Evolutionary conservation across 2,797 vertebrate genomes (phyloP), one percentile per base, ranked within the genome.

Genomic region (Epinephelus awoara): DNA sequence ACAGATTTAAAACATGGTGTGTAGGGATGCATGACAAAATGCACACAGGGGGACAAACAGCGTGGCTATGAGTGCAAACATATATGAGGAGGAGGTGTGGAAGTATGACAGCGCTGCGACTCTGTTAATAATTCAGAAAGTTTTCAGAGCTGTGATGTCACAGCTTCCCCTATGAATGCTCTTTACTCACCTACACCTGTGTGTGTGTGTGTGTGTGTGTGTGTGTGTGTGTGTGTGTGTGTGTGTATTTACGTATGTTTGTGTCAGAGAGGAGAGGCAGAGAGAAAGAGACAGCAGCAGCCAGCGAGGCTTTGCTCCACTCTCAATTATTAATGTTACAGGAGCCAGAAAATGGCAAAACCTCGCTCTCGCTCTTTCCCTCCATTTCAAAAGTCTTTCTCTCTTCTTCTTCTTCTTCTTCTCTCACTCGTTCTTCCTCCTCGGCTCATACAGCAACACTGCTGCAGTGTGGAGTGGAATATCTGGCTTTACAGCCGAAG

Each of bases 311-410:
- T 91, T 84, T 83, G 83, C 85, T 70, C 46, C 2, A 49, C 49
- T 58, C 83, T 93, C 59, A 87, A 94, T 94, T 88, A 89, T 94
- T 93, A 86, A 94, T 94, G 88, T 80, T 69, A 85, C 85, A 85
- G 86, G 77, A 90, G 81, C 61, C 75, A 87, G 77, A 86, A 91
- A 91, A 90, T 76, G 69, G 75, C 75, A 85, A 91, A 89, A 71
- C 21, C 55, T 51, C 47, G 6, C 85, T 83, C 58, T 69, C 34
- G 19, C 71, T 77, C 71, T 70, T 72, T 75, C 50, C 71, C 59
- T 88, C 67, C 34, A 59, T 77, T 77, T 74, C 51, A 85, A 29
- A 78, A 85, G 27, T 75, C 63, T 40, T 56, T 69, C 49, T 75
- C 34, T 47, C 5, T 12, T 57, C 11, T 44, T 23, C 17, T 46